Evolutionary conservation across 2,113 vertebrate species (phyloP), one percentile per base, ranked within the genome.

Genomic region (Macquaria ambigua): DNA sequence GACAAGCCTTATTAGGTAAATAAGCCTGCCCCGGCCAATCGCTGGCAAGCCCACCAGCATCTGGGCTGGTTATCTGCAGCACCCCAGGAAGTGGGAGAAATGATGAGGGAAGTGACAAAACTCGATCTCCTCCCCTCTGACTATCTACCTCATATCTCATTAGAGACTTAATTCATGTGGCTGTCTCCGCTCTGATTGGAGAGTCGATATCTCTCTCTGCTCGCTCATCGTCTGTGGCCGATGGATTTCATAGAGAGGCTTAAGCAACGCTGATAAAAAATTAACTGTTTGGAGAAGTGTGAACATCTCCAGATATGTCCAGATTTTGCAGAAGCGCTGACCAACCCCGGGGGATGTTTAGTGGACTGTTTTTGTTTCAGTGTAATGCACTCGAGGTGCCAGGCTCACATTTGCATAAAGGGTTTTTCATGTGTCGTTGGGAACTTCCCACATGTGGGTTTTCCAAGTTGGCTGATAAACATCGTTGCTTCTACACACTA

Each of bases 1-100:
- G 92, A 94, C 87, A 86, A 92, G 79, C 84, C 79, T 79, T 88
- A 87, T 92, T 93, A 89, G 89, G 82, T 93, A 92, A 94, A 93
- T 93, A 90, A 74, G 59, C 74, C 59, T 25, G 78, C 75, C 56
- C 70, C 41, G 53, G 77, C 91, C 91, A 91, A 91, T 92, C 39
- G 52, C 78, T 90, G 87, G 85, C 80, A 53, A 81, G 85, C 79
- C 61, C 72, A 43, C 21, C 23, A 4, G 79, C 66, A 71, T 87
- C 84, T 90, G 85, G 72, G 84, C 63, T 68, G 87, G 76, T 90
- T 87, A 91, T 91, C 90, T 89, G 79, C 81, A 89, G 72, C 79
- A 86, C 81, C 88, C 68, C 84, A 90, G 89, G 86, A 91, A 90
- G 82, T 89, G 66, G 23, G 56, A 85, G 85, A 89, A 87, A 62